A percentile compares a stretch with the other conserved stretches of the same genome.
These are phyloP conservation scores for Eulithis testata DNA, from an alignment of 2,888 invertebrate genomes.

Conservation along the genomic window DNA sequence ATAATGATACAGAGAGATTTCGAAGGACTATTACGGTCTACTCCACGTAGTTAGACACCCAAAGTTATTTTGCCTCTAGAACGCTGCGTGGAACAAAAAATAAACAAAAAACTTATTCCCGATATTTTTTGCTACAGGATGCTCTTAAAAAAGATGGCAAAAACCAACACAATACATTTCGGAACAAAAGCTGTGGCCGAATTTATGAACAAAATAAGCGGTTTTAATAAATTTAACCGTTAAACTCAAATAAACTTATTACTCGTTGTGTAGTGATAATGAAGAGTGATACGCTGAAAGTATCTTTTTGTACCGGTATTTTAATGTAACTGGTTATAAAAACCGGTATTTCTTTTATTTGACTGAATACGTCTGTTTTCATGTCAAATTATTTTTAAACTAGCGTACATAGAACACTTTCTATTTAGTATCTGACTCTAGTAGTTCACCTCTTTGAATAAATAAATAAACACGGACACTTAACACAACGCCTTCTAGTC, in stretches of 20 bases:
- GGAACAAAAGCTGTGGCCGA: not conserved
- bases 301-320: not conserved
- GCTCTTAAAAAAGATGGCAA: not conserved
- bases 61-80: no score
- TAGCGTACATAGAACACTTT: no score
- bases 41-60: no score
- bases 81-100: not conserved
- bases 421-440: no score
- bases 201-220: not conserved
- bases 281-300: not conserved
- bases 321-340: no score
- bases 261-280: not conserved
- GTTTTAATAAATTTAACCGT: conserved; percentile 1
- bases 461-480: no score
- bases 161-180: not conserved
- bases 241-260: not conserved
- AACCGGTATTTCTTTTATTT: not conserved
- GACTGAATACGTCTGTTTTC: no score
- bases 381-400: no score
- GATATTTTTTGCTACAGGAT: not conserved
- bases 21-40: no score
- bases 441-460: no score
- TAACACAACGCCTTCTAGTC: no score
- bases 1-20: no score
- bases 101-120: not conserved